Conservation (phyloP, 1,140 invertebrate genomes). For the Reticulitermes speratus region DNA sequence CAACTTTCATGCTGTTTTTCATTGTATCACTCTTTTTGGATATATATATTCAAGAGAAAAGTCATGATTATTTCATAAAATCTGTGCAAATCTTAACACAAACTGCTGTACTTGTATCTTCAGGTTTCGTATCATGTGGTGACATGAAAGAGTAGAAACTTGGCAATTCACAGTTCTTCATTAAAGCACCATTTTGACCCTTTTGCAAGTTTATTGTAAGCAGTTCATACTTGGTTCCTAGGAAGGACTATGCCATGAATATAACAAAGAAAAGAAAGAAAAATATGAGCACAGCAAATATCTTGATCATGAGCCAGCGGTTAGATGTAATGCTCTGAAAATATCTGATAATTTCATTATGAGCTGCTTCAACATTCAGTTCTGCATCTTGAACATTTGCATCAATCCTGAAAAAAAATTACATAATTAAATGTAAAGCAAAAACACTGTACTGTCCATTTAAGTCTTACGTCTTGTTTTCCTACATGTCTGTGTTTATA, state of each 20-base stretch:
- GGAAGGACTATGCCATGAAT: conserved; percentile 73
- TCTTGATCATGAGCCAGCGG: conserved; percentile 99
- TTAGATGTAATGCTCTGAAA: conserved; percentile 97
- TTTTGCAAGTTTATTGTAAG: background rate
- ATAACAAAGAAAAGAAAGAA: conserved; percentile 99
- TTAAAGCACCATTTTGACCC: background rate
- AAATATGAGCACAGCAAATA: conserved; percentile 97
- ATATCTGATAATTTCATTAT: conserved; percentile 96
- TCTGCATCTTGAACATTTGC: conserved; percentile 94
- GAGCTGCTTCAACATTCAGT: conserved; percentile 96
- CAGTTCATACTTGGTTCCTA: background rate
- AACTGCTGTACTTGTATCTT: background rate
- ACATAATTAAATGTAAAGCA: background rate
- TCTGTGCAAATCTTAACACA: background rate
- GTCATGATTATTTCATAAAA: background rate
- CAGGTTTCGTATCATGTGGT: too few species aligned
- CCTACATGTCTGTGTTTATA: background rate
- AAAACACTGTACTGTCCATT: background rate
- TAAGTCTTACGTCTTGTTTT: background rate
- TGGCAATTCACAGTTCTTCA: too few species aligned
- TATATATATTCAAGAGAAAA: background rate
- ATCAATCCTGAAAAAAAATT: conserved; percentile 76
- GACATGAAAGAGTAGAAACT: too few species aligned
- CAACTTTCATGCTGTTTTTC: background rate
- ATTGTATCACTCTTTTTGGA: background rate